A percentile compares a stretch with the other conserved stretches of the same genome.
Evolutionary conservation across 2,888 invertebrate species (phyloP).

Genomic region (Caenorhabditis drosophilae): DNA sequence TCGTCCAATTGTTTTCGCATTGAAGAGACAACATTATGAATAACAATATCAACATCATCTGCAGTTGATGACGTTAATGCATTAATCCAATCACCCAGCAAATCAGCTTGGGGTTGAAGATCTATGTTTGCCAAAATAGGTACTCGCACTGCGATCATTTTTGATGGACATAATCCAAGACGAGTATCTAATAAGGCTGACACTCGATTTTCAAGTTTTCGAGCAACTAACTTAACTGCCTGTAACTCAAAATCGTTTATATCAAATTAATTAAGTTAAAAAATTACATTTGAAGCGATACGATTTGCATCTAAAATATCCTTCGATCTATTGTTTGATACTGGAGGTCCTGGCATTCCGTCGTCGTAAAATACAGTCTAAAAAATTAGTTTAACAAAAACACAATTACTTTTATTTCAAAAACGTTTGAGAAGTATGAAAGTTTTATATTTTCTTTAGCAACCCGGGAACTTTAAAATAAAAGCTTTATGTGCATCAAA

Average conservation of each 20-base stretch:
- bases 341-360: no score
- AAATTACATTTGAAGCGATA: conserved; percentile 10
- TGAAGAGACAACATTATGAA: conserved; percentile 14
- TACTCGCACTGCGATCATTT: background rate
- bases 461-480: no score
- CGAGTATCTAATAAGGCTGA: conserved; percentile 7
- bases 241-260: background rate
- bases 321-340: no score
- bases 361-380: conserved; percentile 13
- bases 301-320: no score
- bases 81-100: conserved; percentile 26
- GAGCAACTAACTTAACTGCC: conserved; percentile 13
- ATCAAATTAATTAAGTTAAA: background rate
- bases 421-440: no score
- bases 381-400: background rate
- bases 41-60: conserved; percentile 22
- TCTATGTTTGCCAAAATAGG: conserved; percentile 6
- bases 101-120: conserved; percentile 12
- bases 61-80: conserved; percentile 7
- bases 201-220: conserved; percentile 26
- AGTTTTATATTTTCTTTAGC: no score
- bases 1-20: conserved; percentile 28
- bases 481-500: no score
- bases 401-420: no score
- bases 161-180: conserved; percentile 6